Evolutionary conservation across 2,888 invertebrate genomes (phyloP), one percentile per base, ranked within the genome.

Genomic region (Vesta saturnalis): DNA sequence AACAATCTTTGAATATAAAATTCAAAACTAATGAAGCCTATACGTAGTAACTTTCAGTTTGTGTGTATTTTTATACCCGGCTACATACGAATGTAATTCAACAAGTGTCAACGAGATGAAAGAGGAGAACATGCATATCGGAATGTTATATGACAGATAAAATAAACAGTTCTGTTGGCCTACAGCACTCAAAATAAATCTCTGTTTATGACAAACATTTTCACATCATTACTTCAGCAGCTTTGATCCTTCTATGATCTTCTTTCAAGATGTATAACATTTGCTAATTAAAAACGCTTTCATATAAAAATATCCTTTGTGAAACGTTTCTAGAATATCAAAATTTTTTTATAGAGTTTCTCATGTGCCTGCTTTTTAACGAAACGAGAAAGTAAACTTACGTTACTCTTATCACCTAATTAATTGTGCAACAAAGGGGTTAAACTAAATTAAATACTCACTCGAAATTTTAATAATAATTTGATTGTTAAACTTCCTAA

Each of bases 181-280:
- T 60, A 35, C 43, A 55, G 47, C 14, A 54, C 56, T 64, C 56
- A 64, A 69, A 72, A 73, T 70, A 69, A 64, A 65, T 67, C 43
- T 54, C 70, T 64, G 70, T 68, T 70, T 72, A 72, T 66, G 71
- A 73, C 64, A 67, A 69, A 64, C 73, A 70, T 71, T 71, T 73
- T 62, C 70, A 66, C 67, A 66, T 73, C 73, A 70, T 71, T 73
- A 73, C 70, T 49, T 62, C 63, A 60, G 58, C 46, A 43, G 64
- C 73, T 73, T 73, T 73, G 73, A 73, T 63, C 71, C 60, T 18
- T 39, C 18, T 19, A 6, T 16, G 16, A 35, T 22, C 56, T 5
- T 23, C 39, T 58, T 39, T 35, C 18, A 58, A 43, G 19, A 35
- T n/a, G 39, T 30, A 58, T 14, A 56, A 30, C n/a, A n/a, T 58